Conservation (phyloP, 35 echinoderm and acorn worm species). For the Holothuria glaberrima region DNA sequence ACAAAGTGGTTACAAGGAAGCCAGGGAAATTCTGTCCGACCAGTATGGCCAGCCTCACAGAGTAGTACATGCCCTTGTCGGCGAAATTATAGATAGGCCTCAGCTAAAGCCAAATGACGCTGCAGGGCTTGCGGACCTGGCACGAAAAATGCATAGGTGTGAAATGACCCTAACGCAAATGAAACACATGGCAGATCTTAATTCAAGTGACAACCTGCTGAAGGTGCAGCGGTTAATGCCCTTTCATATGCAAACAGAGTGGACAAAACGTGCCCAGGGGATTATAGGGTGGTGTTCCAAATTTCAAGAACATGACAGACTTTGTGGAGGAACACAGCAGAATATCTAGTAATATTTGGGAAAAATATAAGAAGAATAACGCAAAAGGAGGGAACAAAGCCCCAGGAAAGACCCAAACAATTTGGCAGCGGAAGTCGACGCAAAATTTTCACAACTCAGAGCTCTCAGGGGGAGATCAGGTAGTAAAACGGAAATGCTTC, state of each 20-base stretch:
- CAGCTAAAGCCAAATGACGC: conserved; percentile 61
- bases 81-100: conserved; percentile 27
- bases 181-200: conserved; percentile 54
- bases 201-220: conserved; percentile 48
- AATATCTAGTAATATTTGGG: conserved; percentile 53
- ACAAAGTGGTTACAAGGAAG: background rate
- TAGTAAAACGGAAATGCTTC: background rate
- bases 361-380: conserved; percentile 13
- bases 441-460: too few relatives aligned
- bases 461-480: too few relatives aligned
- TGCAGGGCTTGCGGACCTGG: conserved; percentile 33
- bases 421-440: background rate
- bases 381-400: background rate
- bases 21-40: conserved; percentile 32
- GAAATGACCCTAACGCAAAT: conserved; percentile 53
- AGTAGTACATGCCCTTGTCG: conserved; percentile 20
- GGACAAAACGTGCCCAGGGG: conserved; percentile 57
- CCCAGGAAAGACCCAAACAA: background rate
- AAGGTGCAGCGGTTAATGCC: conserved; percentile 67
- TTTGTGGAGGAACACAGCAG: conserved; percentile 55
- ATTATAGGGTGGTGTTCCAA: conserved; percentile 56
- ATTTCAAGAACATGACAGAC: conserved; percentile 60
- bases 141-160: conserved; percentile 59
- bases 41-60: conserved; percentile 35
- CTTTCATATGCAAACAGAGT: conserved; percentile 60